Conservation (phyloP, 2,797 vertebrate species). For the Pelodytes ibericus region DNA sequence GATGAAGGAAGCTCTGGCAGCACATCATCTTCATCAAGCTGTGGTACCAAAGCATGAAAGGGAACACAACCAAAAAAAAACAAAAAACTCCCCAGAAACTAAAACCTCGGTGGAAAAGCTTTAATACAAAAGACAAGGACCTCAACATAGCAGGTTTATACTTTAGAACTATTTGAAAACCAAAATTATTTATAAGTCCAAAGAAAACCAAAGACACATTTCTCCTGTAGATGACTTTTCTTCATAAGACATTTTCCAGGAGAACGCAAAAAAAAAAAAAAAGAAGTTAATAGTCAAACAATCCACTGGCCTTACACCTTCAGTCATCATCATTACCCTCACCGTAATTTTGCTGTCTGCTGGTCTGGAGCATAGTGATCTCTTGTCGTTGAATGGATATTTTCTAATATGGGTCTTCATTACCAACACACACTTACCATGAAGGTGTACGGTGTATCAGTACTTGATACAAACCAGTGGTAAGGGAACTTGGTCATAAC, state of each 20-base stretch:
- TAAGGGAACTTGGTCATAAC: constrained; percentile 78
- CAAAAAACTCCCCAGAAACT: constrained; percentile 74
- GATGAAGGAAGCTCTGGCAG: constrained; percentile 90
- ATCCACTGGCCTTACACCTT: constrained; percentile 83
- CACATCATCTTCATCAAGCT: constrained; percentile 86
- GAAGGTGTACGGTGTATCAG: constrained; percentile 67
- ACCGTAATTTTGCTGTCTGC: constrained; percentile 78
- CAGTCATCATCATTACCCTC: constrained; percentile 74
- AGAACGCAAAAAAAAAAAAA: constrained; percentile 80
- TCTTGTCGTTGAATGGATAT: constrained; percentile 77
- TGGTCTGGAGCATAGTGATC: constrained; percentile 70
- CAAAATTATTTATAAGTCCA: constrained; percentile 96
- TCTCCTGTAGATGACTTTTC: constrained; percentile 88
- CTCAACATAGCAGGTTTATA: constrained; percentile 87
- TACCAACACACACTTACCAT: constrained; percentile 65
- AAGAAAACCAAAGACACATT: constrained; percentile 99
- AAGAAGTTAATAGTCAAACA: too few relatives aligned
- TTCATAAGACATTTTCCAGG: constrained; percentile 85
- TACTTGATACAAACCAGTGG: constrained; percentile 69
- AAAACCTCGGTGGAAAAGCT: constrained; percentile 98
- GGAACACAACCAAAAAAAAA: too few relatives aligned
- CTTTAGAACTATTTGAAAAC: constrained; percentile 79
- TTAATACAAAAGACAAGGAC: constrained; percentile 90
- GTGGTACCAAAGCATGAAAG: constrained; percentile 99
- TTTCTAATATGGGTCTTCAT: constrained; percentile 74